phyloP scores from a whole-genome alignment of 2,113 vertebrate genomes.

The Dicerorhinus sumatrensis region DNA sequence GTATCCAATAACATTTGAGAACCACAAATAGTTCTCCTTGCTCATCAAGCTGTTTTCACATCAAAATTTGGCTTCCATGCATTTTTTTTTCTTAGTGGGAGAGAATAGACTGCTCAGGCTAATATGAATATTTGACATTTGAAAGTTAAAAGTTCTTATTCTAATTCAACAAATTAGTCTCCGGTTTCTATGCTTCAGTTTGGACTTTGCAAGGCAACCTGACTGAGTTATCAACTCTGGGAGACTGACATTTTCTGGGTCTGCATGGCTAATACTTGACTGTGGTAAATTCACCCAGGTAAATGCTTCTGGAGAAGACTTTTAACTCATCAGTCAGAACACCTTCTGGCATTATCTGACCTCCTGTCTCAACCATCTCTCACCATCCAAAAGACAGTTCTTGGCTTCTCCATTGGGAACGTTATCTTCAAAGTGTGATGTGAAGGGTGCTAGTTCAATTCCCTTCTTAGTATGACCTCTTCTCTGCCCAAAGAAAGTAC shows the following conservation, averaged over 20 bases:
- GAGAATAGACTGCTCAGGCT: not conserved
- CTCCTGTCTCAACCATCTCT: not conserved
- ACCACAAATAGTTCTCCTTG: not conserved
- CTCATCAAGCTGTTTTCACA: not conserved
- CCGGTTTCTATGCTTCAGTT: not conserved
- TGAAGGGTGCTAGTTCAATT: not conserved
- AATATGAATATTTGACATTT: not conserved
- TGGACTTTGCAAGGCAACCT: not conserved
- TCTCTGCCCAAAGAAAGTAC: not conserved
- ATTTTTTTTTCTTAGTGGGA: not conserved
- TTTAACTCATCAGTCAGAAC: not conserved
- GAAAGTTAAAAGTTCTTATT: not conserved
- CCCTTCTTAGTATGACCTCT: not conserved
- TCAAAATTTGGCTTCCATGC: not conserved
- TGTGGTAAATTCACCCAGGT: not conserved
- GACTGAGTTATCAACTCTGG: not conserved
- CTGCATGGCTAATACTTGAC: not conserved
- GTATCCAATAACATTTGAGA: not conserved
- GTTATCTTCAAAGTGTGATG: not conserved
- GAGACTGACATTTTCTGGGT: not conserved
- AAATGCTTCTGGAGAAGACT: not conserved
- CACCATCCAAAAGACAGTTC: not conserved
- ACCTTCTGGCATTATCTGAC: not conserved
- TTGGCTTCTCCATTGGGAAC: not conserved
- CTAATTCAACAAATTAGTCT: not conserved